phyloP scores from a whole-genome alignment of 2,888 invertebrate species.

The Hemithea aestivaria region DNA sequence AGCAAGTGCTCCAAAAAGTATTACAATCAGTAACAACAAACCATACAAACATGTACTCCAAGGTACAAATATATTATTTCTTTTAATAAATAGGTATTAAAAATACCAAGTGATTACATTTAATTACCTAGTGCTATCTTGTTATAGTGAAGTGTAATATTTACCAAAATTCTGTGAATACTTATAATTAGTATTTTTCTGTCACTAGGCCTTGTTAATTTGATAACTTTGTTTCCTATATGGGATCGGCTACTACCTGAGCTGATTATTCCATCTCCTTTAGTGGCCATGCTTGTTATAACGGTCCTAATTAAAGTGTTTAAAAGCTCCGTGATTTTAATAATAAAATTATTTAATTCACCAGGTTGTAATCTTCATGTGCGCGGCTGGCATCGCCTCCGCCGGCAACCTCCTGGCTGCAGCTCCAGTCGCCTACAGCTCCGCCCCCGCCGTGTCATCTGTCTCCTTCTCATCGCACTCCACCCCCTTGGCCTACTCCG shows the following conservation, averaged over 20 bases:
- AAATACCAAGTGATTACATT: no score
- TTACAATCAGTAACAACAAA: conserved; percentile 56
- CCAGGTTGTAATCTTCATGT: conserved; percentile 76
- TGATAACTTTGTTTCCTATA: no score
- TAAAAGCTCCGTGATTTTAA: no score
- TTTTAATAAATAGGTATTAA: conserved; percentile 8
- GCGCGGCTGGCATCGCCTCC: conserved; percentile 79
- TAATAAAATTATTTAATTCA: conserved; percentile 11
- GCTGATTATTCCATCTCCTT: no score
- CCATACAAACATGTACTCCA: conserved; percentile 70
- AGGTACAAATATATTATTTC: conserved; percentile 47
- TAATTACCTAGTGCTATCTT: no score
- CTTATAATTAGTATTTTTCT: no score
- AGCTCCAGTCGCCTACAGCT: conserved; percentile 51
- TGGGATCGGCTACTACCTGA: no score
- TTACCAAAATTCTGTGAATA: no score
- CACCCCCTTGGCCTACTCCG: conserved; percentile 64
- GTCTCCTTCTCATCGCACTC: conserved; percentile 57
- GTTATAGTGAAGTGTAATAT: no score
- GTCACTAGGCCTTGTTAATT: no score
- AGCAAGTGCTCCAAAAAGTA: conserved; percentile 59
- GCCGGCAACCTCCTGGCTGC: conserved; percentile 77
- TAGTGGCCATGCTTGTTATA: no score
- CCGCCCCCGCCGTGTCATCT: conserved; percentile 51
- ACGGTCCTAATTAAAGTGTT: conserved; percentile 6